phyloP scores from a whole-genome alignment of 2,888 invertebrate species.

The Nephrotoma appendiculata region DNA sequence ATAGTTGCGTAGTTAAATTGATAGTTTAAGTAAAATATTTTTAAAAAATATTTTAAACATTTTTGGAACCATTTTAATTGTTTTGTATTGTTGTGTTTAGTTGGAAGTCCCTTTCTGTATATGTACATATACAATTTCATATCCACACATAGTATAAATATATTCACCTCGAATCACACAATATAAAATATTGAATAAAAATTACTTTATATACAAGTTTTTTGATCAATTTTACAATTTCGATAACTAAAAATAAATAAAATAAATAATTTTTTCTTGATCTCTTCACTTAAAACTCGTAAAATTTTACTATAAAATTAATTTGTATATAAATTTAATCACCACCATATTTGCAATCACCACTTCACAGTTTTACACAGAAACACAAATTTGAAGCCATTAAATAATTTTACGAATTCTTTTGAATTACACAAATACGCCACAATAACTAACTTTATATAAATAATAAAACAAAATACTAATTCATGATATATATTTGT shows the following conservation, averaged over 20 bases:
- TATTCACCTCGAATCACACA: not conserved
- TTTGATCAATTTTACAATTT: not conserved
- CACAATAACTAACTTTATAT: not conserved
- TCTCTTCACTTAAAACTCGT: not conserved
- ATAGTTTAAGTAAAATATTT: not conserved
- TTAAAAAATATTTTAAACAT: not conserved
- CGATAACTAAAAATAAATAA: not conserved
- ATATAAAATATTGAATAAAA: not conserved
- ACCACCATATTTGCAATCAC: not conserved
- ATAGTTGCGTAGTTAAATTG: not conserved
- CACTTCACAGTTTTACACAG: not conserved
- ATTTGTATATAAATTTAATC: not conserved
- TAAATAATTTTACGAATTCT: not conserved
- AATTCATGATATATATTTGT: not conserved
- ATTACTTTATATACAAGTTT: not conserved
- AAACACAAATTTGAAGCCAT: not conserved
- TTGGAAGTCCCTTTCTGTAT: not conserved
- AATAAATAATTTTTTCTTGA: not conserved
- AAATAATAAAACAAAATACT: not conserved
- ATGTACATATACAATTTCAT: not conserved
- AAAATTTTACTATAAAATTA: not conserved
- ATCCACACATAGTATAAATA: not conserved
- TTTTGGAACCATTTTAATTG: not conserved
- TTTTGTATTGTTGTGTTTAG: not conserved
- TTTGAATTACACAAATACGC: not conserved